phyloP scores from a whole-genome alignment of 2,113 vertebrate genomes.

The Catharus minimus region DNA sequence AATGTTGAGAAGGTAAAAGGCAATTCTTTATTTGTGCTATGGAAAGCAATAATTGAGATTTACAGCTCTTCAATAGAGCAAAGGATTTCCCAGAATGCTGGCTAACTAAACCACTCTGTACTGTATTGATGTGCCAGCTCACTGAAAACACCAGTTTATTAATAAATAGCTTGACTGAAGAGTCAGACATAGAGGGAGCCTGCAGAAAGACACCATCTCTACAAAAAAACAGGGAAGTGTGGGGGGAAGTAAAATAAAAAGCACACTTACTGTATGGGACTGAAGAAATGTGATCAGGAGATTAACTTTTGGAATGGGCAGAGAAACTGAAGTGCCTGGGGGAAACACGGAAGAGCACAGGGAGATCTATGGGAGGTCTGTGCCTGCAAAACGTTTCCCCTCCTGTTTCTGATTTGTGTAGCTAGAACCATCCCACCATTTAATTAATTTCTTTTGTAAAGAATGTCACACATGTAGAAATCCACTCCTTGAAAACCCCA shows the following conservation, averaged over 20 bases:
- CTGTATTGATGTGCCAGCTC: constrained; percentile 69
- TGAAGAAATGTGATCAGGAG: constrained; percentile 52
- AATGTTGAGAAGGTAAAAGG: constrained; percentile 15
- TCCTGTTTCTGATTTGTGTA: constrained; percentile 69
- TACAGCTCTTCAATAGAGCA: constrained; percentile 78
- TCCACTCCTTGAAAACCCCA: neutral
- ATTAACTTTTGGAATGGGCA: constrained; percentile 41
- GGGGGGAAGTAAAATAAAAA: fast-evolving
- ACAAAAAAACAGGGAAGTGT: neutral
- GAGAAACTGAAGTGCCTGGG: constrained; percentile 52
- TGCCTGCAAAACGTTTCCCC: constrained; percentile 31
- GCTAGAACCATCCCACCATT: constrained; percentile 47
- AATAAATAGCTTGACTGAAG: constrained; percentile 66
- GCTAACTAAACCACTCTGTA: constrained; percentile 70
- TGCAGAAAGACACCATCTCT: neutral
- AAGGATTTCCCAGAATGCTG: constrained; percentile 82
- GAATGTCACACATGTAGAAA: constrained; percentile 60
- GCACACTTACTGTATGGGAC: neutral
- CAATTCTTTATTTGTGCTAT: constrained; percentile 74
- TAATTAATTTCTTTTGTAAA: constrained; percentile 67
- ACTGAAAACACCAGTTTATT: constrained; percentile 76
- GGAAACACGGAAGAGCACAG: constrained; percentile 42
- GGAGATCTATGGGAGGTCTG: constrained; percentile 53
- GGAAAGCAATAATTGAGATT: constrained; percentile 81
- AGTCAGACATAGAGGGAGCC: neutral